A percentile compares a stretch with the other conserved stretches of the same genome.
Conservation (phyloP, 2,113 vertebrate genomes). For the Corythornis madagascariensis region DNA sequence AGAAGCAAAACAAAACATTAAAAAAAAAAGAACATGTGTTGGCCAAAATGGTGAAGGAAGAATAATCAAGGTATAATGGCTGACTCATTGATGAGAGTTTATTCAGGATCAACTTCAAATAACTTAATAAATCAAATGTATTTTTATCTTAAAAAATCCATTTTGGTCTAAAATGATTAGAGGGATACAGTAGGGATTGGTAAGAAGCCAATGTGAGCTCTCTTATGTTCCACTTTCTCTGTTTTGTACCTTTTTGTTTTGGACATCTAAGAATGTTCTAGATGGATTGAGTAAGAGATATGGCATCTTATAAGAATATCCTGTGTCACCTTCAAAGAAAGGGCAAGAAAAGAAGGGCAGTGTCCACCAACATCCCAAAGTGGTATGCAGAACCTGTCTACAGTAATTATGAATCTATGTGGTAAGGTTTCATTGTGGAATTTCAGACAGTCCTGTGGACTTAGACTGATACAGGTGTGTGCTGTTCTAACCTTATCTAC, state of each 20-base stretch:
- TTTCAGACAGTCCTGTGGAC: no score
- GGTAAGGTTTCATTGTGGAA: no score
- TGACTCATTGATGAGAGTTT: background rate
- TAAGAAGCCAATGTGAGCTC: background rate
- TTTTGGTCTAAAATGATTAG: background rate
- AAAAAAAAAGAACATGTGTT: fast-evolving
- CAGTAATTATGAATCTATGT: no score
- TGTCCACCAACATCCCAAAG: no score
- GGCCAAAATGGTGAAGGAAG: background rate
- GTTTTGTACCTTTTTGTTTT: background rate
- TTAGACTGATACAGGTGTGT: no score
- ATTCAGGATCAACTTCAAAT: background rate
- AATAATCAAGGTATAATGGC: background rate
- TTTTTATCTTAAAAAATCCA: background rate
- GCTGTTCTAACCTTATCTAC: no score
- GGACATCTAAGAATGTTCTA: background rate
- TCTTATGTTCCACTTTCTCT: background rate
- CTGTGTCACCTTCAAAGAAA: background rate
- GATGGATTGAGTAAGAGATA: background rate
- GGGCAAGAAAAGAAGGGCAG: background rate
- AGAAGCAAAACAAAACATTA: background rate
- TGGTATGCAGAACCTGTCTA: no score
- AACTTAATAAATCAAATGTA: background rate
- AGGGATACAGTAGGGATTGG: background rate
- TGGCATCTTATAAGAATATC: background rate